Percentiles rank a stretch among this genome's conserved stretches.
These are phyloP conservation scores for Heliconius hortense DNA, from an alignment of 2,888 invertebrate species.

Conservation along the genomic window DNA sequence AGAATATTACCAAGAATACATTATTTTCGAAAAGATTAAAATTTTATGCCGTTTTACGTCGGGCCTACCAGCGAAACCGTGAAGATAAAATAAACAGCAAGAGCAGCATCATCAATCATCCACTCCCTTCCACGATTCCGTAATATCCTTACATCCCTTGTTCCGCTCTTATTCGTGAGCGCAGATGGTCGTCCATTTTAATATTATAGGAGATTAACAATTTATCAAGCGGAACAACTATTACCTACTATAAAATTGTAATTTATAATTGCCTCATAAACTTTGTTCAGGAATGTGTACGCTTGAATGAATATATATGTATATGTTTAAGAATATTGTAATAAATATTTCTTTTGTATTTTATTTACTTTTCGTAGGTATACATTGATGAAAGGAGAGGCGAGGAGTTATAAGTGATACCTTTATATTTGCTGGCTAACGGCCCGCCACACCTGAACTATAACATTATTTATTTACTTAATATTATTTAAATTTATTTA, in stretches of 20 bases:
- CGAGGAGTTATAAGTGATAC: neutral
- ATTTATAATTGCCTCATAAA: slow-evolving; percentile 25
- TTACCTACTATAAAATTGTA: slow-evolving; percentile 21
- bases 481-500: too few species aligned
- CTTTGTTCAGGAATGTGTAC: neutral
- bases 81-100: slow-evolving; percentile 33
- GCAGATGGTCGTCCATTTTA: slow-evolving; percentile 41
- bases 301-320: neutral
- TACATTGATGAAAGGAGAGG: neutral
- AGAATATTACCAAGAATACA: neutral
- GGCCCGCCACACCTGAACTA: too few species aligned
- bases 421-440: too few species aligned
- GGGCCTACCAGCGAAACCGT: slow-evolving; percentile 19
- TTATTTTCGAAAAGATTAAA: slow-evolving; percentile 1
- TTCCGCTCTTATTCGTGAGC: slow-evolving; percentile 28
- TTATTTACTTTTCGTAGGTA: neutral
- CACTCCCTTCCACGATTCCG: slow-evolving; percentile 38
- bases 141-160: slow-evolving; percentile 45
- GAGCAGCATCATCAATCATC: slow-evolving; percentile 37
- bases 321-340: neutral
- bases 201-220: slow-evolving; percentile 34
- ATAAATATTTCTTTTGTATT: neutral
- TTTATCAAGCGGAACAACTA: slow-evolving; percentile 32
- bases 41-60: slow-evolving; percentile 17
- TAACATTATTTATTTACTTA: too few species aligned